Percentiles rank a stretch among this genome's conserved stretches.
Conservation (phyloP, 92 coral and sea anemone genomes). For the Heliopora coerulea region DNA sequence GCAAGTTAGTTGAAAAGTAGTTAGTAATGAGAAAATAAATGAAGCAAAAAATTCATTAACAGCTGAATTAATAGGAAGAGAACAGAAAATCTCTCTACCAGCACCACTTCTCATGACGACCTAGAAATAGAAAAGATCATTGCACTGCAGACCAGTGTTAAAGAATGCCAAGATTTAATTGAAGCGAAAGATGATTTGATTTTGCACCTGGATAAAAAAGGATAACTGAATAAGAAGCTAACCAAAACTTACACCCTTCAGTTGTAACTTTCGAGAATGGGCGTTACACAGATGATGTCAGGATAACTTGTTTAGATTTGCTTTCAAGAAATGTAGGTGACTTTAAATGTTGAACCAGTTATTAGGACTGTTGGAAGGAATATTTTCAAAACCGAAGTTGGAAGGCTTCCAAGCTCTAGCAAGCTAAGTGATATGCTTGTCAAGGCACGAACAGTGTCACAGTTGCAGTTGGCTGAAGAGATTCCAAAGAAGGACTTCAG, state of each 20-base stretch:
- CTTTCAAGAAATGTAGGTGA: constrained; percentile 47
- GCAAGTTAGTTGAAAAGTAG: too few relatives aligned
- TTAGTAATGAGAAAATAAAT: too few relatives aligned
- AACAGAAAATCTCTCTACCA: too few relatives aligned
- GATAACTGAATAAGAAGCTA: too few relatives aligned
- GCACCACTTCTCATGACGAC: too few relatives aligned
- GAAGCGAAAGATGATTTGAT: too few relatives aligned
- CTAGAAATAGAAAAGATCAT: too few relatives aligned
- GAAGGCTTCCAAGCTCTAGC: constrained; percentile 47
- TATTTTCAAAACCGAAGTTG: constrained; percentile 45
- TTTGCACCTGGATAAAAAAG: too few relatives aligned
- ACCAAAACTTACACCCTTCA: not conserved
- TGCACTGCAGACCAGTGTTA: too few relatives aligned
- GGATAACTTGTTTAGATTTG: constrained; percentile 45
- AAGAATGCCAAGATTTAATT: too few relatives aligned
- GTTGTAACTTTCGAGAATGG: constrained; percentile 55
- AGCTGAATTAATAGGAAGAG: too few relatives aligned
- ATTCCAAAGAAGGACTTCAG: constrained; percentile 24
- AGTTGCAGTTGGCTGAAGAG: constrained; percentile 49
- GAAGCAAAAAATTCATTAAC: too few relatives aligned
- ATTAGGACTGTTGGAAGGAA: constrained; percentile 43
- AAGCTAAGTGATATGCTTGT: constrained; percentile 41
- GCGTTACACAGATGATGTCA: constrained; percentile 47
- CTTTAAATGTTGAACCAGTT: constrained; percentile 47
- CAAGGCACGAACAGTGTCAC: constrained; percentile 53